Base-by-base conservation (phyloP, 2,797 vertebrate genomes). In the Carapus acus region DNA sequence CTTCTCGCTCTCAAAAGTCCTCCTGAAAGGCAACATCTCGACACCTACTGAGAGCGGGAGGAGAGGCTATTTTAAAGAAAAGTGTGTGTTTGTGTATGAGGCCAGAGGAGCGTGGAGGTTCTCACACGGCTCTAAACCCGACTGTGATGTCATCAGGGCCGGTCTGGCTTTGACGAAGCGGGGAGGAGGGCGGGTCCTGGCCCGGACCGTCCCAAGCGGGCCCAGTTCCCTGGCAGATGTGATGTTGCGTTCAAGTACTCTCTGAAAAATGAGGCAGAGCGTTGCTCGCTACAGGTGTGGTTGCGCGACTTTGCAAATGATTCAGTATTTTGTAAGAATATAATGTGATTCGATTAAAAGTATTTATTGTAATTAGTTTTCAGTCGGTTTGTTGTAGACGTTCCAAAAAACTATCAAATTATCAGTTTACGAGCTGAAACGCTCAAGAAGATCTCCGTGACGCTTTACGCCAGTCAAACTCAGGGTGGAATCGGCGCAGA, bases 1-100 rank as follows among this genome's bases (percentile, higher is more conserved):
- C 67, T 92, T 91, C 63, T 96, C 95, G 63, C 84, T 63, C 50
- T 90, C 86, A 71, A 89, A 82, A 75, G 89, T 79, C 86, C 80
- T 83, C 78, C 66, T 83, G 43, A 79, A 82, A 58, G 88, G 87
- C 82, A 92, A 81, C 93, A 97, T 94, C 5, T 69, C 86, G 57
- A 54, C 56, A 57, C 47, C 18, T 33, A 16, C 27, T 29, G 27
- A 11, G n/a, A n/a, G n/a, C n/a, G n/a, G n/a, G n/a, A n/a, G n/a
- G n/a, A n/a, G n/a, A n/a, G n/a, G n/a, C n/a, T n/a, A n/a, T n/a
- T n/a, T n/a, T n/a, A n/a, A n/a, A 29, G 27, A 29, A 29, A 29
- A 29, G 27, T 6, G 27, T 11, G 6, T 19, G 1, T 21, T 8
- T 3, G 19, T 49, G 2, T 29, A n/a, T n/a, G 24, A 36, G 44